Evolutionary conservation across 1,140 invertebrate species (phyloP), one percentile per base, ranked within the genome.

Genomic region (Conus ventricosus): DNA sequence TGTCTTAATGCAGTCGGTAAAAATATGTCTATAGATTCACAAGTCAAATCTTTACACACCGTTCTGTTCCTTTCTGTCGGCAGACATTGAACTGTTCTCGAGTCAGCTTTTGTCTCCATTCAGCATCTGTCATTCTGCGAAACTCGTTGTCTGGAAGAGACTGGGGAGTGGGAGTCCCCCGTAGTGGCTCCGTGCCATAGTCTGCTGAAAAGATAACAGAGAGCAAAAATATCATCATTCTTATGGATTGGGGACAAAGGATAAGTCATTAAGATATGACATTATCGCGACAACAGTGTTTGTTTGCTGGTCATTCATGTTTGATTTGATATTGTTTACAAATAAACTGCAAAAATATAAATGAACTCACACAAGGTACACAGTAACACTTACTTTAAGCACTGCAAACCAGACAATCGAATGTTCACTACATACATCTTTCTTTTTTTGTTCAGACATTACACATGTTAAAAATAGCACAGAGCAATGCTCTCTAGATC

Each of bases 1-100:
- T 39, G 39, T 39, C 39, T 39, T 39, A 39, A 39, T 39, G 39
- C 3, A 39, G 39, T 39, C 39, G 3, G 39, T 39, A 39, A 3
- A 0, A 39, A 39, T 39, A 39, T 39, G 39, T 3, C 39, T 39
- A 78, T 39, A 25, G 39, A 39, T 25, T 11, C 67, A 15, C 67
- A 75, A 60, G 57, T 60, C 57, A 11, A 15, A 60, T 60, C 15
- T 39, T 39, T 51, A 81, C 80, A 54, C 11, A 84, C 82, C 57
- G 23, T 63, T 84, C 82, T 3, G 82, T 84, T 27, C 82, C 82
- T 84, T 84, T 84, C 55, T 84, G 82, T 63, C 82, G 55, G 51
- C 82, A 84, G 20, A 84, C 82, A 1, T 60, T 5, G 57, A 4
- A 84, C 82, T 84, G 82, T 39, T 84, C 82, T 63, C 17, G 55